Evolutionary conservation across 2,113 vertebrate genomes (phyloP).

Genomic region (Odobenus rosmarus): DNA sequence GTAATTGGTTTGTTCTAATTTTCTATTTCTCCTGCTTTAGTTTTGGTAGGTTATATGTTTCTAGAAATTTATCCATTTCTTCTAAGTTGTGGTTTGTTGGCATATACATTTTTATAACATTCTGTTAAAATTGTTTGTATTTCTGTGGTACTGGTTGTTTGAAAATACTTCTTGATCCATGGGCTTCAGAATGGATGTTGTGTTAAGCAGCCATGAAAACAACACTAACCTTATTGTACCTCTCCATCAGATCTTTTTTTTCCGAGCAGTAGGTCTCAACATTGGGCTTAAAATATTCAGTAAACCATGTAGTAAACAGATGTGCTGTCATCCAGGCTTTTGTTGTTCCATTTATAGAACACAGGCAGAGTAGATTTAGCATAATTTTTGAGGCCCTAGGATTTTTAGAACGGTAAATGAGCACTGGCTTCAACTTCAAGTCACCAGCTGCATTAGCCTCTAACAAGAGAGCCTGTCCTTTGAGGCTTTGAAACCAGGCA

Average conservation of each 20-base stretch:
- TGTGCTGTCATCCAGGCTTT: background rate
- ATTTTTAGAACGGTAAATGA: background rate
- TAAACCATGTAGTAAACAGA: background rate
- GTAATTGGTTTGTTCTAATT: background rate
- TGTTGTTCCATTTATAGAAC: background rate
- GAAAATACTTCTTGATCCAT: background rate
- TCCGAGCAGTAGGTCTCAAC: background rate
- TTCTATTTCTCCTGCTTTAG: background rate
- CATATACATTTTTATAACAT: background rate
- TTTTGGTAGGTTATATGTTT: background rate
- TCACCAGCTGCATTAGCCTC: background rate
- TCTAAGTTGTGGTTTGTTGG: background rate
- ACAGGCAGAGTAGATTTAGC: background rate
- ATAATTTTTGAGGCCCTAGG: background rate
- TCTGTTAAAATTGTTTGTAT: background rate
- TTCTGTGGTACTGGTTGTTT: background rate
- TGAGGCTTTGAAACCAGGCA: background rate
- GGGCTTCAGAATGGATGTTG: background rate
- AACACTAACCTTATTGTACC: background rate
- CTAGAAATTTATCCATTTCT: background rate
- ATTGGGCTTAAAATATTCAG: background rate
- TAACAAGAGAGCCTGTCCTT: background rate
- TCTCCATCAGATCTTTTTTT: background rate
- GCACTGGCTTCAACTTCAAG: background rate
- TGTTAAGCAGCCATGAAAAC: background rate